Evolutionary conservation across 2,888 invertebrate species (phyloP).

Genomic region (Lucinisca nassula): DNA sequence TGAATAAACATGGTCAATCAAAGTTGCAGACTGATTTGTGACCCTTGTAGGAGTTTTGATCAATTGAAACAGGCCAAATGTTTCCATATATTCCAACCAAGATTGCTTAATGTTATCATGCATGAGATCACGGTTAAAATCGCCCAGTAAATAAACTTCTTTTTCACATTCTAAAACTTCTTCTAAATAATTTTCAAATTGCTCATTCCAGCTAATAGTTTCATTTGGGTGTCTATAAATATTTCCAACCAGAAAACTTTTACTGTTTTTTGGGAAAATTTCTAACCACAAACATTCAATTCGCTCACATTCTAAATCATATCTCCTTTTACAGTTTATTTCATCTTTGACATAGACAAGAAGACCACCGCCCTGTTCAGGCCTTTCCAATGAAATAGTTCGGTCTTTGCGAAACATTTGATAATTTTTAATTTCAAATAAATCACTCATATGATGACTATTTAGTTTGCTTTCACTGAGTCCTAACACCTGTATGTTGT

Average conservation of each 20-base stretch:
- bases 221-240: not conserved
- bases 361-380: not conserved
- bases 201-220: not conserved
- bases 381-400: not conserved
- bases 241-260: not conserved
- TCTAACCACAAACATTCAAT: not conserved
- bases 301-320: not conserved
- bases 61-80: not conserved
- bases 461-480: not conserved
- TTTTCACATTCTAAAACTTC: not conserved
- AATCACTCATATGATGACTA: not conserved
- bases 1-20: not conserved
- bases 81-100: not conserved
- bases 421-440: not conserved
- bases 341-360: not conserved
- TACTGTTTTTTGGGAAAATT: not conserved
- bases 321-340: not conserved
- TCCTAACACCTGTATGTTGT: not conserved
- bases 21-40: not conserved
- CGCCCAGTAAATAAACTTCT: not conserved
- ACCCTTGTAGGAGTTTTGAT: not conserved
- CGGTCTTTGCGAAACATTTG: not conserved
- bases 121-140: not conserved
- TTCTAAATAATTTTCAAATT: not conserved
- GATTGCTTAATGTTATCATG: not conserved